phyloP scores from a whole-genome alignment of 2,113 vertebrate species.

The Corynorhinus townsendii region DNA sequence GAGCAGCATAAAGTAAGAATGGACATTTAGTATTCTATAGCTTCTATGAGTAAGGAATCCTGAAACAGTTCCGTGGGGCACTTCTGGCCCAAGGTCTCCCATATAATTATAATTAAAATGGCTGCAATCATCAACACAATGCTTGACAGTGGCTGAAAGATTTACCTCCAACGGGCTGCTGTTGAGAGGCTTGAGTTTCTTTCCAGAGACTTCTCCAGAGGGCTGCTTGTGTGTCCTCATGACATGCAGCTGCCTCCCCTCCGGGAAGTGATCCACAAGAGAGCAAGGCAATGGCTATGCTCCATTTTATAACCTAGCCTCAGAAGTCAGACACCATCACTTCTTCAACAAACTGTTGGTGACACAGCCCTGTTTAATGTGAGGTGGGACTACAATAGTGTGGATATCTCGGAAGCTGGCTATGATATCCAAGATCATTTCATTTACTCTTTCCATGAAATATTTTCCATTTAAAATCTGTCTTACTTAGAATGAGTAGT shows the following conservation, averaged over 20 bases:
- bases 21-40: not conserved
- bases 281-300: not conserved
- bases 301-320: not conserved
- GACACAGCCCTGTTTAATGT: not conserved
- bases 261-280: not conserved
- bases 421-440: not conserved
- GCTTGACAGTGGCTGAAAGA: not conserved
- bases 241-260: not conserved
- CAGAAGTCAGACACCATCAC: not conserved
- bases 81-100: not conserved
- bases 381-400: no score
- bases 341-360: not conserved
- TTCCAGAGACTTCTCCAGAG: not conserved
- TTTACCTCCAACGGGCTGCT: not conserved
- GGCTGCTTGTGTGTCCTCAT: not conserved
- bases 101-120: not conserved
- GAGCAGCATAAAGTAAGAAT: not conserved
- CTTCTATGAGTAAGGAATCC: not conserved
- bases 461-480: not conserved
- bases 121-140: not conserved
- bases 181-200: not conserved
- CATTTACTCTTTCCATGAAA: not conserved
- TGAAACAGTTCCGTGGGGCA: not conserved
- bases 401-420: not conserved
- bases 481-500: not conserved